Evolutionary conservation across 2,113 vertebrate species (phyloP).

Genomic region (Notarius quadriscutis): DNA sequence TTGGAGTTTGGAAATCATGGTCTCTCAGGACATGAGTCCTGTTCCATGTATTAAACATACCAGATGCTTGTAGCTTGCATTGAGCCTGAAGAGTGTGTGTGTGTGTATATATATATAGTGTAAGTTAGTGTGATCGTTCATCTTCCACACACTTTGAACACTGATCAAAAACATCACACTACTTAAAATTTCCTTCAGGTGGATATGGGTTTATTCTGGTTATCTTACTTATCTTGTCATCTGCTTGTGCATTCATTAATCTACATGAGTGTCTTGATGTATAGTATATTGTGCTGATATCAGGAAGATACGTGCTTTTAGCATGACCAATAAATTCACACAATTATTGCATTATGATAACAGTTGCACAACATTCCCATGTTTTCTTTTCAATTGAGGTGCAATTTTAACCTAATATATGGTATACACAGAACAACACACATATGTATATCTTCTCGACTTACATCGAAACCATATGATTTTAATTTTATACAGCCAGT

Average conservation of each 20-base stretch:
- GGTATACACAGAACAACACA: background rate
- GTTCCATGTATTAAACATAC: conserved; percentile 47
- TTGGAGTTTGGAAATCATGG: conserved; percentile 45
- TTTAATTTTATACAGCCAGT: background rate
- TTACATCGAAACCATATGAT: conserved; percentile 1
- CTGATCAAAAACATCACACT: background rate
- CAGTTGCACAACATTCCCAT: background rate
- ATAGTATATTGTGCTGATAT: conserved; percentile 29
- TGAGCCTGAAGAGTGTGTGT: background rate
- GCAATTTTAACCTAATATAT: background rate
- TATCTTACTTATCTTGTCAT: background rate
- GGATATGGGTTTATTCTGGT: background rate
- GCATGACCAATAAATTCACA: conserved; percentile 4
- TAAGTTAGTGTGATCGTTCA: background rate
- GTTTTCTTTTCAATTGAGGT: background rate
- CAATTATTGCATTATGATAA: conserved; percentile 15
- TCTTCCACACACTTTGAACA: background rate
- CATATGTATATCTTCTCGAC: background rate
- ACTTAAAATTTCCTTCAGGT: background rate
- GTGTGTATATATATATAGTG: background rate
- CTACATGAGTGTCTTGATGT: background rate
- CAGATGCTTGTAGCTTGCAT: conserved; percentile 27
- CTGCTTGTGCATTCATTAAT: background rate
- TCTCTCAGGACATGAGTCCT: conserved; percentile 46
- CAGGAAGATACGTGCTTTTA: conserved; percentile 13